A percentile compares a stretch with the other conserved stretches of the same genome.
Conservation (phyloP, 2,888 invertebrate species). For the Deladenus siricidicola region DNA sequence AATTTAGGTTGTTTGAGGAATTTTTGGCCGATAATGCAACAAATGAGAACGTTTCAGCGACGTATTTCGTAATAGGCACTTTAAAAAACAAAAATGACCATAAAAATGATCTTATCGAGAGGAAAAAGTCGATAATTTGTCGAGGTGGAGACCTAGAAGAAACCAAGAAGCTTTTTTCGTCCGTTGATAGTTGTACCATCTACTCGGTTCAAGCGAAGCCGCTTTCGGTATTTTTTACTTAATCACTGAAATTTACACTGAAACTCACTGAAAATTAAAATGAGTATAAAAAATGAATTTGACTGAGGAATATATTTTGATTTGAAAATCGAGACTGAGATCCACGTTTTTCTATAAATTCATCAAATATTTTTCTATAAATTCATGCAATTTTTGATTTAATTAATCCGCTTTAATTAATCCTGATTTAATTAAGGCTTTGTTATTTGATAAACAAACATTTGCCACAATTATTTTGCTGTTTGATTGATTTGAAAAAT, state of each 20-base stretch:
- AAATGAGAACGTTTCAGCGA: background rate
- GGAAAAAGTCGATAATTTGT: background rate
- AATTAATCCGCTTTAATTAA: background rate
- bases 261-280: background rate
- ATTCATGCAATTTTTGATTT: background rate
- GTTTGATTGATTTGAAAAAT: too few relatives aligned
- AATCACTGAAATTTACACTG: background rate
- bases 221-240: conserved; percentile 1
- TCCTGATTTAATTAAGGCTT: too few relatives aligned
- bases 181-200: conserved; percentile 1
- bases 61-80: background rate
- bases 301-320: background rate
- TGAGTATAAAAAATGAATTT: background rate
- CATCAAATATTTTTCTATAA: background rate
- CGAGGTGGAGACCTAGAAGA: background rate
- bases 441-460: too few relatives aligned
- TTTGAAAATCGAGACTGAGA: too few relatives aligned
- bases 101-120: background rate
- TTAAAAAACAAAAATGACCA: background rate
- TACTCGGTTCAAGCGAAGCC: conserved; percentile 9
- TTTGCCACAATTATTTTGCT: background rate
- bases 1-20: background rate
- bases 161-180: conserved; percentile 1
- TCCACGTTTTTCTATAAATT: background rate
- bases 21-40: conserved; percentile 1